Evolutionary conservation across 2,888 invertebrate genomes (phyloP), one percentile per base, ranked within the genome.

Genomic region (Agrochola lychnidis): DNA sequence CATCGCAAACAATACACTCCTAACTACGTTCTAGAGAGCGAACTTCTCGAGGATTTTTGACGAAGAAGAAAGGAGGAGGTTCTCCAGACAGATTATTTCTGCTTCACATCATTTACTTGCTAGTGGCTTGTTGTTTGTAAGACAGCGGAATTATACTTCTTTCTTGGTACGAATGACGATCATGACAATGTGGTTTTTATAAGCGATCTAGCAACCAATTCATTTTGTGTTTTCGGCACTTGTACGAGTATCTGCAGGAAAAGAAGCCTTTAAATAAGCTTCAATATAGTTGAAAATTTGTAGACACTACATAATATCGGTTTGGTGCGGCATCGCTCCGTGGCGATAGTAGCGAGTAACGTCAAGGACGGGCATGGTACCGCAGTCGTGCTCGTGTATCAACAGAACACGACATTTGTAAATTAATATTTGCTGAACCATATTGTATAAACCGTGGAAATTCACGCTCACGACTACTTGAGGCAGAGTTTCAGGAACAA

Each of bases 401-500:
- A 69, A 72, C 73, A 51, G 63, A 70, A 70, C 85, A 76, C 78
- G 86, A 82, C 67, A 82, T 78, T 74, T 78, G 70, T 61, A 73
- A 74, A 79, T 79, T 70, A 84, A 81, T 87, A 87, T 87, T 82
- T 79, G 64, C 71, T 79, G 45, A 76, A 51, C 45, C 48, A 59
- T 76, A 72, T 57, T 73, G 62, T 63, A 57, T 36, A 56, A 30
- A 48, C 70, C 69, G 40, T 71, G 72, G 64, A 56, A 83, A 78
- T 74, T 71, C 30, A 22, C 40, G 57, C 61, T 76, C 66, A 72
- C 70, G 57, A 74, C n/a, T 56, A 70, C 40, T 63, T 16, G 12
- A 64, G 19, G 16, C 53, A 14, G 59, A 25, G 9, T 56, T 42
- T 45, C 67, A 78, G 16, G 22, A 57, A 70, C 25, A 40, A 78